Evolutionary conservation across 1,140 invertebrate genomes (phyloP).

Genomic region (Scaptodrosophila lebanonensis): DNA sequence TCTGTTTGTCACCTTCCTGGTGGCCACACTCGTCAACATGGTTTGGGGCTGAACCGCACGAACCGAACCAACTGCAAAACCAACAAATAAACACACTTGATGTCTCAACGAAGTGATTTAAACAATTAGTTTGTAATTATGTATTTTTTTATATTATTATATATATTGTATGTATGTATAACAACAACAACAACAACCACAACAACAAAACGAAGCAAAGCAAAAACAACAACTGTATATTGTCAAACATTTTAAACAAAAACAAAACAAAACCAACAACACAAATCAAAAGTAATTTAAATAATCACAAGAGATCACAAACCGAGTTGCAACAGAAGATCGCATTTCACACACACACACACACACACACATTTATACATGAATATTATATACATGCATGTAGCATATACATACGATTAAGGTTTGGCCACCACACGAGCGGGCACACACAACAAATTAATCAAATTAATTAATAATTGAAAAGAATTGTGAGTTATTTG

Average conservation of each 20-base stretch:
- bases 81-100: constrained; percentile 33
- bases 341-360: constrained; percentile 29
- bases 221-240: constrained; percentile 6
- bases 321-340: constrained; percentile 19
- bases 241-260: background rate
- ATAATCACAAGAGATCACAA: constrained; percentile 12
- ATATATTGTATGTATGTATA: constrained; percentile 7
- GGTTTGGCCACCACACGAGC: no score
- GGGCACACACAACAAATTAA: no score
- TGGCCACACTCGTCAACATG: constrained; percentile 70
- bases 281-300: constrained; percentile 30
- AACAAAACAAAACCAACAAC: constrained; percentile 25
- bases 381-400: constrained; percentile 15
- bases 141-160: constrained; percentile 50
- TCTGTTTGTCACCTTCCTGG: constrained; percentile 67
- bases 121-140: constrained; percentile 56
- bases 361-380: constrained; percentile 33
- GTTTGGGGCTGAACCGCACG: constrained; percentile 41
- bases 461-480: no score
- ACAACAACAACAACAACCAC: constrained; percentile 19
- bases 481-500: no score
- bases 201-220: no score
- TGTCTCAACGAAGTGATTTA: constrained; percentile 68
- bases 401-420: no score
- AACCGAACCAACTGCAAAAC: background rate